Conservation (phyloP, 2,888 invertebrate genomes). For the Furcula furcula region DNA sequence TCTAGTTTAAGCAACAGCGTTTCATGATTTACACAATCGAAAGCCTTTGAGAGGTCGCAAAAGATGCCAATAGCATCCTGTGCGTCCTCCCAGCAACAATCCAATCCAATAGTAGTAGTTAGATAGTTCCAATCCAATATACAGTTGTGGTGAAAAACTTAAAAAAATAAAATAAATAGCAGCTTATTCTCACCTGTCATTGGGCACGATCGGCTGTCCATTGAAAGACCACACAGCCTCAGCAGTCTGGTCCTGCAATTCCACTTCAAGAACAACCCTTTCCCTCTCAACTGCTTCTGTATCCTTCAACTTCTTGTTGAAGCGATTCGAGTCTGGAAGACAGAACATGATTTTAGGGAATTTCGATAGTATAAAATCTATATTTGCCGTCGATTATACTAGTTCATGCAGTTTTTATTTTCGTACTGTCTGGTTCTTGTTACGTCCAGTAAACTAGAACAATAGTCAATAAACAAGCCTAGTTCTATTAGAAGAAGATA, state of each 20-base stretch:
- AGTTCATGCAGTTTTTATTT: constrained; percentile 3
- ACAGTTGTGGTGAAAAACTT: too few species aligned
- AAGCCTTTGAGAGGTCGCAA: too few species aligned
- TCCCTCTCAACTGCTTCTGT: constrained; percentile 96
- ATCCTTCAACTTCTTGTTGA: constrained; percentile 98
- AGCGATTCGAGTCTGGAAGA: constrained; percentile 94
- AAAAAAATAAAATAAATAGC: neutral
- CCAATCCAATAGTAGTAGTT: too few species aligned
- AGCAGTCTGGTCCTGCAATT: constrained; percentile 97
- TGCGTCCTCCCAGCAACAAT: too few species aligned
- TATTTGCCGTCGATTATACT: constrained; percentile 15
- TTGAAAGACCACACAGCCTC: constrained; percentile 97
- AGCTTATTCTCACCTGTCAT: constrained; percentile 80
- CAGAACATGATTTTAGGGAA: constrained; percentile 13
- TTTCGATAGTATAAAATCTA: constrained; percentile 5
- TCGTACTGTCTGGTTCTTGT: constrained; percentile 13
- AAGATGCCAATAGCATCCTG: too few species aligned
- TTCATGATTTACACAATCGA: too few species aligned
- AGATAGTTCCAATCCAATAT: too few species aligned
- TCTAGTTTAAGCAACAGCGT: too few species aligned
- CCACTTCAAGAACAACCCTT: constrained; percentile 94
- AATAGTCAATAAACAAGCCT: constrained; percentile 31
- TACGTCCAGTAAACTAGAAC: constrained; percentile 39
- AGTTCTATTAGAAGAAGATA: too few species aligned
- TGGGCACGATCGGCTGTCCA: constrained; percentile 92